Evolutionary conservation across 2,888 invertebrate genomes (phyloP), one percentile per base, ranked within the genome.

Genomic region (Epinotia ramella): DNA sequence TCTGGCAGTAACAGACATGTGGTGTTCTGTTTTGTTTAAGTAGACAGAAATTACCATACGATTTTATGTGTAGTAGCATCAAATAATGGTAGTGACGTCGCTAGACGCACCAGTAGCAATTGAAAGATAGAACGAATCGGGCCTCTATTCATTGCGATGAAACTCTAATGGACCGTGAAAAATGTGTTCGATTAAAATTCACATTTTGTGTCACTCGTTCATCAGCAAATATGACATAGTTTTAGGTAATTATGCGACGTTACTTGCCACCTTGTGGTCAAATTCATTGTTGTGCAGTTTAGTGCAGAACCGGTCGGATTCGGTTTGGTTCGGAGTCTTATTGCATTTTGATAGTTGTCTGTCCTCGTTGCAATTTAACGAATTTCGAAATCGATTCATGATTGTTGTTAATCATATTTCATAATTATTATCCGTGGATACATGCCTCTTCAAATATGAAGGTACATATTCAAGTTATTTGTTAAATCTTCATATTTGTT

Each of bases 141-240:
- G 62, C 40, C 28, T 73, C 28, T 65, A 56, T 67, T 68, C 62
- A 67, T 62, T 67, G 56, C 67, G 24, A 56, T 63, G 62, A 68
- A 73, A 67, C 49, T 63, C 53, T 67, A 74, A 63, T 18, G 46
- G 28, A 70, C 69, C 69, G n/a, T 74, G 74, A 65, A 74, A 70
- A 65, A 70, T 65, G 69, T 73, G 67, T 67, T 73, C 60, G 40
- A 65, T 69, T 64, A 49, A 59, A 33, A 69, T 68, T 59, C 69
- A 60, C 53, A 60, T 60, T 60, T 59, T 49, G 40, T 65, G 59
- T 67, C 46, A 33, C 60, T 60, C 49, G 59, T 73, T 24, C 18
- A 46, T 57, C 46, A 64, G 57, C 57, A 64, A 59, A 69, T 57
- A 68, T 16, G 20, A 68, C 62, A 44, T n/a, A 60, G 16, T 60